These are phyloP conservation scores for Neoascia interrupta DNA, from an alignment of 2,888 invertebrate species.

Conservation along the genomic window DNA sequence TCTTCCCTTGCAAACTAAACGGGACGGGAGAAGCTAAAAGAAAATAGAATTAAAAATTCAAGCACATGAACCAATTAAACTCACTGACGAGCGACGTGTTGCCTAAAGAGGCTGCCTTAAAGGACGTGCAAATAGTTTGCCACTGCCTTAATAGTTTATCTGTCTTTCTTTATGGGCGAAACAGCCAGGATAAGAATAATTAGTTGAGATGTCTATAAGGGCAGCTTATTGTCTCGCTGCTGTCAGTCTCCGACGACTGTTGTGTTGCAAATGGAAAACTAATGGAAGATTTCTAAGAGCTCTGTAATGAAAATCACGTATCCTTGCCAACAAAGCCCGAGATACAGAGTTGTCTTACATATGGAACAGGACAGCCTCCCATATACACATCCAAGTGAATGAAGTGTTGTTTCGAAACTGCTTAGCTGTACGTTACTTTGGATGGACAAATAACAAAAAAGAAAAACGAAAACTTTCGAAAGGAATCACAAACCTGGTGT, in stretches of 20 bases:
- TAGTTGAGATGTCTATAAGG: conserved; percentile 66
- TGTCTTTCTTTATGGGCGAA: not conserved
- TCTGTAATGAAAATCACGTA: conserved; percentile 61
- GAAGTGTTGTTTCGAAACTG: conserved; percentile 46
- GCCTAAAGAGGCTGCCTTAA: conserved; percentile 18
- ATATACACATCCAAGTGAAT: conserved; percentile 11
- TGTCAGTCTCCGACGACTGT: too few species aligned
- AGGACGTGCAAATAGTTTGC: conserved; percentile 31
- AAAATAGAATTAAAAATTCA: conserved; percentile 67
- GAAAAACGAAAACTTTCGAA: conserved; percentile 19
- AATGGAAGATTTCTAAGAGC: conserved; percentile 33
- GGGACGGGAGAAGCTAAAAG: conserved; percentile 36
- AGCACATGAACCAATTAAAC: conserved; percentile 66
- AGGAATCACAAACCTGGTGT: conserved; percentile 26
- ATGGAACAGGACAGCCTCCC: conserved; percentile 23
- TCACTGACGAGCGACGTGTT: conserved; percentile 48
- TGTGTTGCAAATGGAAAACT: conserved; percentile 33
- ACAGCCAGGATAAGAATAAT: conserved; percentile 55
- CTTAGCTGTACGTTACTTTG: conserved; percentile 56
- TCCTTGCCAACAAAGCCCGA: conserved; percentile 10
- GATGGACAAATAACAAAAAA: conserved; percentile 55
- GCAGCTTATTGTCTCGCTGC: conserved; percentile 63
- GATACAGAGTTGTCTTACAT: not conserved
- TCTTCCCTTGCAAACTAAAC: not conserved
- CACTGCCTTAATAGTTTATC: conserved; percentile 16